Conservation (phyloP, 37 sponge, comb jelly and placozoan species). For the Diacarnus erythraeanus region DNA sequence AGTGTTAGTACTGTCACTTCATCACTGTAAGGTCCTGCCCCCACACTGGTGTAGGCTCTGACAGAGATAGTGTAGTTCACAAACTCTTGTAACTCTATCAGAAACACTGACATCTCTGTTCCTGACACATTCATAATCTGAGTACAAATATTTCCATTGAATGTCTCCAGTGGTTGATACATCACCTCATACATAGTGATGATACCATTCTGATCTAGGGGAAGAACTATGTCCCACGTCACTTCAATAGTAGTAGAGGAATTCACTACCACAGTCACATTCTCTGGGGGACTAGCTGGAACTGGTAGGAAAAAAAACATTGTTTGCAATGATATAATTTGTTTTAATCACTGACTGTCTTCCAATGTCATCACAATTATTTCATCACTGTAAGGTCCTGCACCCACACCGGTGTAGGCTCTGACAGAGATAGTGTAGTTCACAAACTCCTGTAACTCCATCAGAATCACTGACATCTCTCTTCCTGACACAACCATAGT, state of each 20-base stretch:
- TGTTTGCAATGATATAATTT: neutral
- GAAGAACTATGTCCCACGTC: conserved; percentile 17
- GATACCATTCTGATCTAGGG: conserved; percentile 23
- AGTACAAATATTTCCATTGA: conserved; percentile 1
- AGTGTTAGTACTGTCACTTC: neutral
- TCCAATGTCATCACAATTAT: conserved; percentile 7
- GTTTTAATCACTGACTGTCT: conserved; percentile 1
- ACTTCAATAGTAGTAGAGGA: conserved; percentile 34
- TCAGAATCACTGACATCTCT: neutral
- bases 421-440: conserved; percentile 19
- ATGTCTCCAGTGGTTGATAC: conserved; percentile 20
- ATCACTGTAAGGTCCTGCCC: conserved; percentile 44
- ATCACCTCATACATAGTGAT: conserved; percentile 23
- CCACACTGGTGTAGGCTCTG: conserved; percentile 45
- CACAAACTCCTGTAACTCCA: conserved; percentile 7
- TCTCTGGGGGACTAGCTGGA: neutral
- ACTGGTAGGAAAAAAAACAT: neutral
- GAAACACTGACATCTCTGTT: neutral
- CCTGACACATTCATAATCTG: neutral
- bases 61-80: conserved; percentile 32
- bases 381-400: conserved; percentile 15
- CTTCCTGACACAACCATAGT: neutral
- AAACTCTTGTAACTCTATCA: conserved; percentile 21
- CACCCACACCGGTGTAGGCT: conserved; percentile 27
- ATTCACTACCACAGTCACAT: neutral